These are phyloP conservation scores for Masticophis lateralis DNA, from an alignment of 2,797 vertebrate species.

Conservation along the genomic window DNA sequence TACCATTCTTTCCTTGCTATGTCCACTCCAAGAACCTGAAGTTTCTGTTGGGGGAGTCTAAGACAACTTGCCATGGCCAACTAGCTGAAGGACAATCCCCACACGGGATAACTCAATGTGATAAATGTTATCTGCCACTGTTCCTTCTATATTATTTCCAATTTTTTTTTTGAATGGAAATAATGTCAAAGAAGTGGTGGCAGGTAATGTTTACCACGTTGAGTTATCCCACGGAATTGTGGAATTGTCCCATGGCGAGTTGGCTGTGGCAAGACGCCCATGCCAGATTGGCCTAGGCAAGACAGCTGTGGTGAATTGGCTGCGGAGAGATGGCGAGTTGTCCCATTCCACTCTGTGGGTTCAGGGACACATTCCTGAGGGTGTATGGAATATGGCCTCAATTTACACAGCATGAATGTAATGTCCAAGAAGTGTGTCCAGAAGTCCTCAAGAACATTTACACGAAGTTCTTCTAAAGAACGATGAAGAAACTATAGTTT, in stretches of 20 bases:
- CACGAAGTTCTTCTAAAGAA: neutral
- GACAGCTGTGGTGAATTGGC: neutral
- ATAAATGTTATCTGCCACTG: no score
- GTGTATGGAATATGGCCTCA: neutral
- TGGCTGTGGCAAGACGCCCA: neutral
- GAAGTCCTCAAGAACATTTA: neutral
- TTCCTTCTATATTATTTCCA: neutral
- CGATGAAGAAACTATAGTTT: neutral
- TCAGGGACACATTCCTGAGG: neutral
- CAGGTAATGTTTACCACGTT: neutral
- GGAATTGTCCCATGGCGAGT: neutral
- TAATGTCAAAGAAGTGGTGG: neutral
- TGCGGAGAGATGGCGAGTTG: neutral
- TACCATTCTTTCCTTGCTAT: neutral
- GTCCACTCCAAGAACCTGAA: neutral
- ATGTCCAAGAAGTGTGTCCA: neutral
- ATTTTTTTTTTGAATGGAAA: neutral
- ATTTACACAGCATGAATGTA: neutral
- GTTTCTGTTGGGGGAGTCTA: neutral
- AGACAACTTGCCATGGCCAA: neutral
- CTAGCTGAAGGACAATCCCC: neutral
- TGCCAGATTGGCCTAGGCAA: neutral
- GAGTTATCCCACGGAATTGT: neutral
- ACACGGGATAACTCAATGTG: no score
- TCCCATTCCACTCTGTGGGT: neutral